A percentile compares a stretch with the other conserved stretches of the same genome.
Conservation (phyloP, 2,888 invertebrate species). For the Dolichopus griseipennis region DNA sequence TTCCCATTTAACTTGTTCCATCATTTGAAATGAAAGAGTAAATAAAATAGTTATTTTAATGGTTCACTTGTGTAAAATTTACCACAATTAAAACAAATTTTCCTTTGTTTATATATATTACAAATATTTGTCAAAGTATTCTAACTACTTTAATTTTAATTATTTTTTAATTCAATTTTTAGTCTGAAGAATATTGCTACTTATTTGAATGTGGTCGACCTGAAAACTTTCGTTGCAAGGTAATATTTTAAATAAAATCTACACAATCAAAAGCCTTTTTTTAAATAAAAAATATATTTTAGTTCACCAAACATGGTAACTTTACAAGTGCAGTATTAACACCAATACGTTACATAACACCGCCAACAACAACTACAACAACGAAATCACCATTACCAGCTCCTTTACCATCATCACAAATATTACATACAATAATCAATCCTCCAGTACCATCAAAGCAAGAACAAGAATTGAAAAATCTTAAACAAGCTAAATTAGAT, state of each 20-base stretch:
- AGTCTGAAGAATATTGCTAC: conserved; percentile 70
- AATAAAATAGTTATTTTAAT: no score
- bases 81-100: no score
- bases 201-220: conserved; percentile 84
- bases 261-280: no score
- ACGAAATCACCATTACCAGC: conserved; percentile 14
- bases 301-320: conserved; percentile 69
- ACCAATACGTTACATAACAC: conserved; percentile 47
- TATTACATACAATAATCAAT: conserved; percentile 10
- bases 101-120: no score
- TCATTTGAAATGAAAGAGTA: no score
- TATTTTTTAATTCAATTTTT: not conserved
- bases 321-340: conserved; percentile 80
- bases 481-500: conserved; percentile 35
- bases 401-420: conserved; percentile 25
- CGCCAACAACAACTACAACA: conserved; percentile 12
- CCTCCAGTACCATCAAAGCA: conserved; percentile 34
- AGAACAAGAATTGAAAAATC: conserved; percentile 42
- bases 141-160: no score
- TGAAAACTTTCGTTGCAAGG: conserved; percentile 73
- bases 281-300: not conserved
- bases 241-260: not conserved
- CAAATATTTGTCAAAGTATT: no score
- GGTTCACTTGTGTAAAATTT: no score
- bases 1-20: no score